Evolutionary conservation across 2,888 invertebrate genomes (phyloP).

Genomic region (Pristionchus mayeri): DNA sequence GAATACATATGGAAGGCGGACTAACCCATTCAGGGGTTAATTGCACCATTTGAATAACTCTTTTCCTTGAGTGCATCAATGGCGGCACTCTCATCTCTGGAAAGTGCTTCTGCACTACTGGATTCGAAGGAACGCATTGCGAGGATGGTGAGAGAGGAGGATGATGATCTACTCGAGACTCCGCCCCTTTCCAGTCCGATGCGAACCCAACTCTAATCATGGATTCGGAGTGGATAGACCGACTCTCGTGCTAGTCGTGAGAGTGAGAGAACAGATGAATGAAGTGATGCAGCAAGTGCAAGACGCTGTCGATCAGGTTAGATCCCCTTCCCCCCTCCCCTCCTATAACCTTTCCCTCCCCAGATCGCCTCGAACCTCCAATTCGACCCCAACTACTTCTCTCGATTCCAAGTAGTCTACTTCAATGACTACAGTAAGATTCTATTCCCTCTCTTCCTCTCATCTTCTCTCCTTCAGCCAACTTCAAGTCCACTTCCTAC

Average conservation of each 20-base stretch:
- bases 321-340: not conserved
- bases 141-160: not conserved
- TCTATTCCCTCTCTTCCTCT: not conserved
- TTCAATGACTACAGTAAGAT: conserved; percentile 24
- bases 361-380: not conserved
- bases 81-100: not conserved
- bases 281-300: not conserved
- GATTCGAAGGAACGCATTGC: conserved; percentile 3
- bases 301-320: not conserved
- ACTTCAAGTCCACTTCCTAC: not conserved
- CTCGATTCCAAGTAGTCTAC: conserved; percentile 22
- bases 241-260: conserved; percentile 15
- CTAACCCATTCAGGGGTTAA: no score
- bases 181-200: not conserved
- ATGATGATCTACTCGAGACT: no score
- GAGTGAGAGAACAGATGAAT: not conserved
- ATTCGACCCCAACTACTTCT: conserved; percentile 19
- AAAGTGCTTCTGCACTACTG: not conserved
- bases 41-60: not conserved
- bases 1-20: not conserved
- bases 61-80: conserved; percentile 14
- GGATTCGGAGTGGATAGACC: conserved; percentile 7
- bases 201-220: not conserved
- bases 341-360: no score
- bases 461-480: no score